A percentile compares a stretch with the other conserved stretches of the same genome.
These are phyloP conservation scores for Drosophila cardini DNA, from an alignment of 1,140 invertebrate genomes.

Conservation along the genomic window DNA sequence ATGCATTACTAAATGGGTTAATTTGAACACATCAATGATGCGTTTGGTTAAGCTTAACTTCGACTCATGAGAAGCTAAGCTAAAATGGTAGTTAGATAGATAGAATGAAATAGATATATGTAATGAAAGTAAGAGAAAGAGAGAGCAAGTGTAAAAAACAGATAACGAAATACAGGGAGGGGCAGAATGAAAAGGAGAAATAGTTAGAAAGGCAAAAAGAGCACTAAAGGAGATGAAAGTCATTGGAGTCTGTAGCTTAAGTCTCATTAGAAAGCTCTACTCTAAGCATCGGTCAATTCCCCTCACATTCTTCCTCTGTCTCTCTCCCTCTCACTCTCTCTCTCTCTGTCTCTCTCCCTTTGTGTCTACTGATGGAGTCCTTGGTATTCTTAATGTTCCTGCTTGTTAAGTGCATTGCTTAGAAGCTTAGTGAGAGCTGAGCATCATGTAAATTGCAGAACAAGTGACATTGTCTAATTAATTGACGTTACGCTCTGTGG, in stretches of 20 bases:
- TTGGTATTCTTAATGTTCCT: neutral
- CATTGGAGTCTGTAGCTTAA: conserved; percentile 22
- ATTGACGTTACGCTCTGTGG: conserved; percentile 51
- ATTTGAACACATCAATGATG: conserved; percentile 20
- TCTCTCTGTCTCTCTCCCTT: neutral
- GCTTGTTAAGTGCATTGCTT: conserved; percentile 26
- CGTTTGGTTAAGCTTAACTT: conserved; percentile 8
- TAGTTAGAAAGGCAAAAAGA: neutral
- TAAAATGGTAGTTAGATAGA: neutral
- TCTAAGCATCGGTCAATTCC: conserved; percentile 5
- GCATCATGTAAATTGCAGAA: conserved; percentile 43
- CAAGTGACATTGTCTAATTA: conserved; percentile 72
- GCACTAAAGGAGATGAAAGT: neutral
- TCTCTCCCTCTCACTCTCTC: neutral
- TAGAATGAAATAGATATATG: no score
- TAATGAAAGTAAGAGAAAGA: no score
- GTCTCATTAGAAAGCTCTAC: conserved; percentile 22
- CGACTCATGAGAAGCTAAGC: neutral
- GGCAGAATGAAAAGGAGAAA: neutral
- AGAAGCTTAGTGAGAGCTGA: conserved; percentile 44
- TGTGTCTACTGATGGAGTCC: neutral
- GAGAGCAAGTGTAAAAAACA: no score
- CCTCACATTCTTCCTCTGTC: neutral
- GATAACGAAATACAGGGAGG: neutral
- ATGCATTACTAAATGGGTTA: conserved; percentile 9